Base-by-base conservation (phyloP, 2,113 vertebrate genomes). In the Pipra filicauda region DNA sequence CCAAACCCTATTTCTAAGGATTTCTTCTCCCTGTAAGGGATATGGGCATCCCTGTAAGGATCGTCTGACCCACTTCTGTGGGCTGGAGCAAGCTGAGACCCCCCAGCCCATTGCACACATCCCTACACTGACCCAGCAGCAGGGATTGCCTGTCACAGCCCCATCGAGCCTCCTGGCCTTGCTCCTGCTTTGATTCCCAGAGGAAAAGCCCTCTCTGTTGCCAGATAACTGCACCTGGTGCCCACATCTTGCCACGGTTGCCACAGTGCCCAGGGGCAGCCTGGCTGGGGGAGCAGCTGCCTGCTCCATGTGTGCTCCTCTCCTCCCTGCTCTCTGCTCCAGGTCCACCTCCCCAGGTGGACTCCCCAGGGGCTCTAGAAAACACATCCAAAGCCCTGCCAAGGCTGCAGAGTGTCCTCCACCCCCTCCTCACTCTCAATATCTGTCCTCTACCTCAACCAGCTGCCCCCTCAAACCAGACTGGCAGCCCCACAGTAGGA, bases 211-310 rank as follows among this genome's bases (percentile, higher is more conserved):
- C 46, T 88, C n/a, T 35, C 28, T 9, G 16, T 0, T 76, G 88
- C 89, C 91, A 88, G 77, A 85, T 7, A 91, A 4, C 71, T 70
- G 78, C 95, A 96, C 54, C 89, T 95, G 93, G 64, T 94, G 94
- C 93, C 83, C 89, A 28, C 8, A 0, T 64, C 80, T 41, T 71
- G 86, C 75, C 88, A 39, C 57, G 44, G 69, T 21, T 70, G 41
- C 94, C 69, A 8, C 75, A 39, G 73, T 1, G 44, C 93, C 84
- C 0, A 0, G 13, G 81, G 93, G 77, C 4, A 76, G 26, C 58
- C 62, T 4, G 81, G 61, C 86, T 48, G 48, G 44, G 54, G 87
- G 67, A 95, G 87, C 95, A 94, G 94, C 84, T 91, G 94, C 62
- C 80, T 44, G 77, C 39, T 84, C 91, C 28, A 2, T 57, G 73